A percentile compares a stretch with the other conserved stretches of the same genome.
These are phyloP conservation scores for Sciaenops ocellatus DNA, from an alignment of 2,797 vertebrate genomes.

Conservation along the genomic window DNA sequence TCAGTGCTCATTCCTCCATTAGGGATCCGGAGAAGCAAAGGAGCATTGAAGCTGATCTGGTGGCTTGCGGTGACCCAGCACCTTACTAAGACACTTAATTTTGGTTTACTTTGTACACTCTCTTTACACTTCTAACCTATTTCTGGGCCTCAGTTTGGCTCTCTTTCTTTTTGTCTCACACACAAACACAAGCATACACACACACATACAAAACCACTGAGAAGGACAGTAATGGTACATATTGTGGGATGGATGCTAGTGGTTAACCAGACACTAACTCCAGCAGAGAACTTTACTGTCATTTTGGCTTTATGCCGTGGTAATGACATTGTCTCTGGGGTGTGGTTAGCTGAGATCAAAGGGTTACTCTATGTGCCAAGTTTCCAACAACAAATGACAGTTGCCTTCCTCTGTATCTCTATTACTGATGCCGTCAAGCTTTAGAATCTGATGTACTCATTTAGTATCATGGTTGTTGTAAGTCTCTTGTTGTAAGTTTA, in stretches of 20 bases:
- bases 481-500: neutral
- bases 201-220: slow-evolving; percentile 10
- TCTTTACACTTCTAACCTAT: slow-evolving; percentile 24
- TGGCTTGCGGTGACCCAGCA: slow-evolving; percentile 14
- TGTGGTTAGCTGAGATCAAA: slow-evolving; percentile 38
- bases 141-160: slow-evolving; percentile 19
- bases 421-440: slow-evolving; percentile 28
- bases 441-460: neutral
- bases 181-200: slow-evolving; percentile 1
- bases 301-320: slow-evolving; percentile 50
- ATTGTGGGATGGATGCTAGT: slow-evolving; percentile 45
- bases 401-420: slow-evolving; percentile 8
- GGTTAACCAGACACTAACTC: slow-evolving; percentile 60
- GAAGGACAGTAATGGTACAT: slow-evolving; percentile 31
- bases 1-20: neutral
- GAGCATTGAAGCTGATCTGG: slow-evolving; percentile 12
- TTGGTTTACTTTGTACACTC: slow-evolving; percentile 21
- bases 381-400: slow-evolving; percentile 5
- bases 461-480: neutral
- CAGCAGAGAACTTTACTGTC: slow-evolving; percentile 39
- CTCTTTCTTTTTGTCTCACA: neutral
- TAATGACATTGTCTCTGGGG: slow-evolving; percentile 34
- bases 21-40: neutral
- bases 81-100: slow-evolving; percentile 20
- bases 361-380: slow-evolving; percentile 10